Evolutionary conservation across 2,888 invertebrate species (phyloP), one percentile per base, ranked within the genome.

Genomic region (Drosophila acutilabella): DNA sequence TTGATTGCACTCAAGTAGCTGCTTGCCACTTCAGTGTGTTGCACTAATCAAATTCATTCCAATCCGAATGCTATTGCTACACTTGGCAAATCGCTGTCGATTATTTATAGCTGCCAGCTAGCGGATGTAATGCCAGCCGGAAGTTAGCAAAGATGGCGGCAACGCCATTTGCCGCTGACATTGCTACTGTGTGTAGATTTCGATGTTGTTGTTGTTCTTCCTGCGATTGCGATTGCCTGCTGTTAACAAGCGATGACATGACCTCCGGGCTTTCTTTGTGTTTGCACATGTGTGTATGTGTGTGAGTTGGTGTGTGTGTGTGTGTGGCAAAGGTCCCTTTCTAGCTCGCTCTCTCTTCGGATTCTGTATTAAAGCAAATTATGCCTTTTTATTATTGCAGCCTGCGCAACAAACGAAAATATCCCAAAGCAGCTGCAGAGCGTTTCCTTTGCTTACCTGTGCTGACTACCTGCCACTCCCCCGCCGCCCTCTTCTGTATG

Each of bases 101-200:
- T 81, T 84, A 78, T 86, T 72, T 86, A 83, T 80, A 71, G 58
- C 68, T 54, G 60, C 23, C 75, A 74, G 58, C 41, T 13, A 0
- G 54, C 75, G 82, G 87, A 80, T 86, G 81, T 86, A 83, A 77
- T 80, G 69, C 45, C 87, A 83, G 64, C 84, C 89, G 83, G 83
- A 83, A 86, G 74, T 73, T 53, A 54, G 72, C 69, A 51, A 80
- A 80, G 72, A 76, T 74, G 68, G 77, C 74, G 70, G 33, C 64
- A 44, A 47, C 36, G 30, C 44, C 41, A 56, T 53, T 56, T 44
- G 57, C 42, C 51, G 23, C 16, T 18, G 56, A 33, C 14, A 30
- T 36, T 51, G 51, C 33, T 16, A 41, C 56, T 53, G 61, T 26
- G 30, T 33, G 20, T 36, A 20, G 59, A 30, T 54, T 50, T 48